Evolutionary conservation across 1,140 invertebrate species (phyloP), one percentile per base, ranked within the genome.

Genomic region (Myzus persicae): DNA sequence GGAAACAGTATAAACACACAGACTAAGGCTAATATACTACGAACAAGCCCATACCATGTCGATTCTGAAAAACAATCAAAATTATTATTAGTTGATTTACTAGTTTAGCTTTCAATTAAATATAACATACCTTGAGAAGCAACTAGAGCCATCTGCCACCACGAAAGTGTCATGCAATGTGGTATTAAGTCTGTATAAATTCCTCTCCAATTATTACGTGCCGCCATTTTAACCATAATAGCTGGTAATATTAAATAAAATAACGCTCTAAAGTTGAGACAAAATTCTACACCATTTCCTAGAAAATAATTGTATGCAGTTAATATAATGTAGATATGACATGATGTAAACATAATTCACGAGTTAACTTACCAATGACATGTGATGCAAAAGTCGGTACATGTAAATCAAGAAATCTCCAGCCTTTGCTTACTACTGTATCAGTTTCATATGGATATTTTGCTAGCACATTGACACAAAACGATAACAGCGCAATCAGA

Each of bases 401-500:
- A 94, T 97, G 96, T 31, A 98, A 95, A 94, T 98, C 97, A 0
- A 98, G 94, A 94, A 97, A 98, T 36, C 97, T 95, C 97, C 97
- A 98, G 2, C 97, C 96, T 93, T 97, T 97, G 22, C 97, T 96
- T 0, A 98, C 97, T 0, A 98, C 97, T 1, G 97, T 96, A 93
- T 98, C 97, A 93, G 97, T 97, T 94, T 98, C 97, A 94, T 98
- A 98, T 0, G 97, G 97, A 95, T 98, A 98, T 94, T 97, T 98
- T 0, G 97, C 97, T 2, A 98, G 95, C 0, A 98, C 97, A 94
- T 98, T 97, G 0, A 98, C 96, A 7, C 96, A 96, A 94, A 98
- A 98, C 18, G 98, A 98, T 8, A 98, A 95, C 0, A 98, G 95
- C 0, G 97, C 96, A 9, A 98, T 94, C 20, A 97, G 95, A 94